These are phyloP conservation scores for Halisarca cf. caerulea DNA, from an alignment of 37 sponge, comb jelly and placozoan genomes.

Conservation along the genomic window DNA sequence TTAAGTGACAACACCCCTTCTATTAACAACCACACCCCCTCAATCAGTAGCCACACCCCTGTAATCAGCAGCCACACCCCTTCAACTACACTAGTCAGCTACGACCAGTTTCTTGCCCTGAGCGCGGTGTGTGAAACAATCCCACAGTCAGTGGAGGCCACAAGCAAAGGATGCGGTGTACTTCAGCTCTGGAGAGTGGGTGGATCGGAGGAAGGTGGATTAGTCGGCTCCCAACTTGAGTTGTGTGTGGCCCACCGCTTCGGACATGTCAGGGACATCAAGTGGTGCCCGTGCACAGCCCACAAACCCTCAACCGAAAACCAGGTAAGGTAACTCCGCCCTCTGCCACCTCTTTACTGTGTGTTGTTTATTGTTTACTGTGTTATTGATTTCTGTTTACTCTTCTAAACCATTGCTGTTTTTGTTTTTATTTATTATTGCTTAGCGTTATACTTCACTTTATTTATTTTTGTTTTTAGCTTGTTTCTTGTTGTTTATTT, in stretches of 20 bases:
- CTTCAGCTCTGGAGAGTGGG: not conserved
- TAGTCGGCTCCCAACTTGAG: not conserved
- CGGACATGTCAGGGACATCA: conserved; percentile 54
- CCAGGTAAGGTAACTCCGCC: not conserved
- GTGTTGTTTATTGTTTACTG: too few relatives aligned
- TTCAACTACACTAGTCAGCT: too few relatives aligned
- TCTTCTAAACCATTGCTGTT: too few relatives aligned
- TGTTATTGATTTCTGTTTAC: too few relatives aligned
- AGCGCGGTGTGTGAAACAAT: not conserved
- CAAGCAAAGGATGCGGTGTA: not conserved
- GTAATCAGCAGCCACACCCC: too few relatives aligned
- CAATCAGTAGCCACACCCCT: too few relatives aligned
- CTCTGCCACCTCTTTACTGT: not conserved
- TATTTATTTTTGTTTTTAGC: too few relatives aligned
- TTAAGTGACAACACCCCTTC: too few relatives aligned
- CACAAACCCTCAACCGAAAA: not conserved
- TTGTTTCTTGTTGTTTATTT: too few relatives aligned
- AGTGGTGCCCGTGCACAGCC: conserved; percentile 59
- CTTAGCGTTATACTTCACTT: too few relatives aligned
- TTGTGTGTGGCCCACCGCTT: conserved; percentile 44
- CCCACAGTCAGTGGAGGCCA: not conserved
- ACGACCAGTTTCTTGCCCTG: not conserved
- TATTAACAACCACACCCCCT: too few relatives aligned
- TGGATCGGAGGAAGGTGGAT: not conserved
- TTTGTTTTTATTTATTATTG: too few relatives aligned